Evolutionary conservation across 2,113 vertebrate genomes (phyloP).

Genomic region (Pleuronectes platessa): DNA sequence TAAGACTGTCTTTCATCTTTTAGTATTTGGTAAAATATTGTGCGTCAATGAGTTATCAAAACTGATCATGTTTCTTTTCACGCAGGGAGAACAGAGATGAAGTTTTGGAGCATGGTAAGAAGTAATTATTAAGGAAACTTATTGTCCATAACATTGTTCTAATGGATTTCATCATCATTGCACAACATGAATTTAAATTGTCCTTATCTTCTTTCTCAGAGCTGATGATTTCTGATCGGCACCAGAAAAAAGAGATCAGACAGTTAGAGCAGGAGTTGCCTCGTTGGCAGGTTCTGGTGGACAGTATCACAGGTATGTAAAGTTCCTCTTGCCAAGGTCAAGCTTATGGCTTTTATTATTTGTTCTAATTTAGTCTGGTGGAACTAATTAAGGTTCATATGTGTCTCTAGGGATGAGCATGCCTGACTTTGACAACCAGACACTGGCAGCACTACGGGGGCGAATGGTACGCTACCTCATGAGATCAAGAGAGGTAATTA

Average conservation of each 20-base stretch:
- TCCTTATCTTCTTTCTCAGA: slow-evolving; percentile 75
- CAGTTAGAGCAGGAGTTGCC: slow-evolving; percentile 95
- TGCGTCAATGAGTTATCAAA: neutral
- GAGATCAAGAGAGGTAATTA: slow-evolving; percentile 90
- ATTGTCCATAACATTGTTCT: neutral
- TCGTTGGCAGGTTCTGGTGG: slow-evolving; percentile 95
- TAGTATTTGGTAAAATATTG: neutral
- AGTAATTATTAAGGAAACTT: neutral
- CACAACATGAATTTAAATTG: too few species aligned
- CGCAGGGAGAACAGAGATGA: slow-evolving; percentile 92
- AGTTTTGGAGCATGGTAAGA: slow-evolving; percentile 93
- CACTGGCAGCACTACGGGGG: slow-evolving; percentile 91
- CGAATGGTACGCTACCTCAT: slow-evolving; percentile 96
- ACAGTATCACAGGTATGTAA: slow-evolving; percentile 91
- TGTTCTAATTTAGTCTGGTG: neutral
- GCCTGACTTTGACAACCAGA: slow-evolving; percentile 96
- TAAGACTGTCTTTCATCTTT: slow-evolving; percentile 67
- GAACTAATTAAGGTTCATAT: neutral
- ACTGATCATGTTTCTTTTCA: slow-evolving; percentile 4
- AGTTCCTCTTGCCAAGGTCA: neutral
- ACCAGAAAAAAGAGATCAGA: slow-evolving; percentile 94
- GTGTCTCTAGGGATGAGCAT: slow-evolving; percentile 89
- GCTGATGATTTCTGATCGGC: slow-evolving; percentile 92
- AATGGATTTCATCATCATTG: neutral
- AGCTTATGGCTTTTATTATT: neutral